These are phyloP conservation scores for Pseudochromis fuscus DNA, from an alignment of 2,797 vertebrate genomes.

Conservation along the genomic window DNA sequence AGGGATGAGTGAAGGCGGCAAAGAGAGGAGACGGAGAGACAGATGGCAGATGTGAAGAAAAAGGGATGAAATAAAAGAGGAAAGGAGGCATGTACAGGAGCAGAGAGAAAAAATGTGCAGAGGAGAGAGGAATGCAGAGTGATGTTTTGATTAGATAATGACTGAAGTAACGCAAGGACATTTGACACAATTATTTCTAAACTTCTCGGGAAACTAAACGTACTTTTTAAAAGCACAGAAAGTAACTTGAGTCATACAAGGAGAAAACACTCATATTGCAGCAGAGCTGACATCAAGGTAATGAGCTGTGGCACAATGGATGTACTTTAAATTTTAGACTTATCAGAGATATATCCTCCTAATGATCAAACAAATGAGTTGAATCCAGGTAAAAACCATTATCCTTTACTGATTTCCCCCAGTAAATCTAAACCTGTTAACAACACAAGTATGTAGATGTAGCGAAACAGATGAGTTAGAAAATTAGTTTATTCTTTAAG, in stretches of 20 bases:
- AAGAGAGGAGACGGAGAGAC: constrained; percentile 17
- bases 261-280: constrained; percentile 1
- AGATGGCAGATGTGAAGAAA: constrained; percentile 50
- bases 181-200: not conserved
- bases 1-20: constrained; percentile 7
- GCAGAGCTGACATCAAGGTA: constrained; percentile 27
- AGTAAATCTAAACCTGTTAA: not conserved
- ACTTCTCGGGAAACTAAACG: not conserved
- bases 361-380: constrained; percentile 47
- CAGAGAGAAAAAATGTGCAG: not conserved
- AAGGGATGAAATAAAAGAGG: constrained; percentile 21
- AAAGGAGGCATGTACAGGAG: not conserved
- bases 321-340: constrained; percentile 25
- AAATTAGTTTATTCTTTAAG: constrained; percentile 4
- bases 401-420: constrained; percentile 22
- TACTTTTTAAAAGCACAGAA: not conserved
- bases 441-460: constrained; percentile 3
- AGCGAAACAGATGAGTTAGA: constrained; percentile 6
- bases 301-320: constrained; percentile 46
- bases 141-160: not conserved
- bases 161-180: not conserved
- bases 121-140: constrained; percentile 1
- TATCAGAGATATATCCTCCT: constrained; percentile 16
- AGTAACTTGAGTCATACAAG: constrained; percentile 4
- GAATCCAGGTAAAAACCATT: constrained; percentile 45